A percentile compares a stretch with the other conserved stretches of the same genome.
These are phyloP conservation scores for Manis crassicaudata DNA, from an alignment of 2,797 vertebrate species.

Conservation along the genomic window DNA sequence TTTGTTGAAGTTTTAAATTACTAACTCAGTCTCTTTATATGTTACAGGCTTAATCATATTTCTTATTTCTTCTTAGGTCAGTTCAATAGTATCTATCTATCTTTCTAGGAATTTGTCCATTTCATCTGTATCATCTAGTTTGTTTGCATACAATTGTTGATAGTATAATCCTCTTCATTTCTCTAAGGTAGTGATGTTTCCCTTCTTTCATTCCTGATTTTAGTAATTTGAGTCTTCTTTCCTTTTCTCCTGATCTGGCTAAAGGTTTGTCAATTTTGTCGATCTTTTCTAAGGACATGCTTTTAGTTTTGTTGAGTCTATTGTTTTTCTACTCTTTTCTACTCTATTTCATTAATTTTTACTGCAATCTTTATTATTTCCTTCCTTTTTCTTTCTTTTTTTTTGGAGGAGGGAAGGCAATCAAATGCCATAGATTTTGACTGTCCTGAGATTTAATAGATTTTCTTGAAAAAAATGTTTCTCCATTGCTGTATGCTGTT, in stretches of 20 bases:
- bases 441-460: not conserved
- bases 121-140: not conserved
- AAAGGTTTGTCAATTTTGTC: not conserved
- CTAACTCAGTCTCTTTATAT: not conserved
- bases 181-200: not conserved
- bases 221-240: not conserved
- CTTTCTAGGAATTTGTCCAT: not conserved
- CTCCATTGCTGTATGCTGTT: not conserved
- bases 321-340: not conserved
- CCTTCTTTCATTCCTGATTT: not conserved
- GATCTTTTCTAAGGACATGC: not conserved
- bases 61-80: not conserved
- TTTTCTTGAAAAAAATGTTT: not conserved
- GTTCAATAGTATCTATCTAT: too few relatives aligned
- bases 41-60: not conserved
- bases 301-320: not conserved
- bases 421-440: not conserved
- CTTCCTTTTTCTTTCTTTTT: not conserved
- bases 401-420: not conserved
- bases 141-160: not conserved
- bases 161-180: not conserved
- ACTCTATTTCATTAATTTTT: not conserved
- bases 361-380: not conserved
- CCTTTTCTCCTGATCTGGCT: not conserved
- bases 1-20: not conserved